phyloP scores from a whole-genome alignment of 2,113 vertebrate species.

The Salvelinus namaycush region DNA sequence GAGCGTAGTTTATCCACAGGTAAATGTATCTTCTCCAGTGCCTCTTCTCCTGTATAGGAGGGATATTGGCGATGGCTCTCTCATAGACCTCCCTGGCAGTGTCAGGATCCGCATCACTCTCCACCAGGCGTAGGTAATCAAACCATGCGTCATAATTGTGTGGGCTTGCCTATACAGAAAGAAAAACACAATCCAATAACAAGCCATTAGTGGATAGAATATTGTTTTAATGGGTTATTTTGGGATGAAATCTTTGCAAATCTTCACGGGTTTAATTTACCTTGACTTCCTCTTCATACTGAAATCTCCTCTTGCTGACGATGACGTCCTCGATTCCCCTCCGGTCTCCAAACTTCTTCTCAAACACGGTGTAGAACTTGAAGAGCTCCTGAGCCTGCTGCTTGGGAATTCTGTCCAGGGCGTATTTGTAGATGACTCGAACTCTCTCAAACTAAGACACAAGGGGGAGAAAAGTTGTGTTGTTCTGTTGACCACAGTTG shows the following conservation, averaged over 20 bases:
- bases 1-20: conserved; percentile 94
- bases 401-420: conserved; percentile 92
- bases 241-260: not conserved
- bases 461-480: not conserved
- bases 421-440: conserved; percentile 95
- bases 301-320: conserved; percentile 93
- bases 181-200: not conserved
- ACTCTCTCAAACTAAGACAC: conserved; percentile 91
- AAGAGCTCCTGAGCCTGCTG: conserved; percentile 95
- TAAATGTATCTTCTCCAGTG: conserved; percentile 98
- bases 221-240: not conserved
- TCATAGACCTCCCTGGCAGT: conserved; percentile 92
- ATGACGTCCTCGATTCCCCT: conserved; percentile 97
- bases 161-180: conserved; percentile 82
- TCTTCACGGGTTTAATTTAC: conserved; percentile 55
- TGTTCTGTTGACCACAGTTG: too few relatives aligned
- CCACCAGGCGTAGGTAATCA: conserved; percentile 92
- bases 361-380: conserved; percentile 97
- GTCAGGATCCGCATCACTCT: conserved; percentile 87
- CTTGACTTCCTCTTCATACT: conserved; percentile 99
- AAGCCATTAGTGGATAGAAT: not conserved
- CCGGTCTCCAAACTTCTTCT: conserved; percentile 97
- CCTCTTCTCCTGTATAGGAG: conserved; percentile 92
- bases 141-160: conserved; percentile 99
- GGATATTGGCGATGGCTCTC: conserved; percentile 91